Conservation (phyloP, 2,888 invertebrate species). For the Melanostoma scalare region DNA sequence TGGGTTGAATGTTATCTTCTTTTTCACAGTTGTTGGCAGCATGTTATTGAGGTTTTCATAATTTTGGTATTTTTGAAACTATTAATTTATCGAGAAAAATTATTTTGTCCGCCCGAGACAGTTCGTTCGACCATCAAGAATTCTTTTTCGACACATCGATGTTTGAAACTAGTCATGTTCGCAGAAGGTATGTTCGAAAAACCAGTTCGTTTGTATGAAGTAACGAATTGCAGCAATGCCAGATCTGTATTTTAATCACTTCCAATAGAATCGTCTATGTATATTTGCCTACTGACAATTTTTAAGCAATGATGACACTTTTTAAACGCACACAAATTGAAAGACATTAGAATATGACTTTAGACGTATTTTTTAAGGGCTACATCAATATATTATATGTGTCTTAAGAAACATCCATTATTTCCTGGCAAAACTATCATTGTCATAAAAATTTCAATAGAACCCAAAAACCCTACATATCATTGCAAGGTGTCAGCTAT, state of each 20-base stretch:
- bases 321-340: no score
- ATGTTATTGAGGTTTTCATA: slow-evolving; percentile 38
- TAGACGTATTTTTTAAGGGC: no score
- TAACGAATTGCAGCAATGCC: slow-evolving; percentile 8
- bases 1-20: slow-evolving; percentile 18
- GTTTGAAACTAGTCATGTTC: slow-evolving; percentile 46
- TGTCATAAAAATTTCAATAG: no score
- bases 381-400: no score
- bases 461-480: no score
- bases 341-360: no score
- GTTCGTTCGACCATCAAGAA: slow-evolving; percentile 66
- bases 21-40: slow-evolving; percentile 39
- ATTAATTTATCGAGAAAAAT: slow-evolving; percentile 52
- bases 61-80: slow-evolving; percentile 31
- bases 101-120: slow-evolving; percentile 71
- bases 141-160: slow-evolving; percentile 68
- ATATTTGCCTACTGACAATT: no score
- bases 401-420: no score
- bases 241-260: not conserved
- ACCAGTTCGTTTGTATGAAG: not conserved
- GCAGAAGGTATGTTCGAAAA: slow-evolving; percentile 57
- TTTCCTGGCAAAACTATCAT: no score
- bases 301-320: no score
- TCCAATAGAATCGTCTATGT: no score
- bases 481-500: no score